Base-by-base conservation (phyloP, 2,113 vertebrate species). In the Struthio camelus region DNA sequence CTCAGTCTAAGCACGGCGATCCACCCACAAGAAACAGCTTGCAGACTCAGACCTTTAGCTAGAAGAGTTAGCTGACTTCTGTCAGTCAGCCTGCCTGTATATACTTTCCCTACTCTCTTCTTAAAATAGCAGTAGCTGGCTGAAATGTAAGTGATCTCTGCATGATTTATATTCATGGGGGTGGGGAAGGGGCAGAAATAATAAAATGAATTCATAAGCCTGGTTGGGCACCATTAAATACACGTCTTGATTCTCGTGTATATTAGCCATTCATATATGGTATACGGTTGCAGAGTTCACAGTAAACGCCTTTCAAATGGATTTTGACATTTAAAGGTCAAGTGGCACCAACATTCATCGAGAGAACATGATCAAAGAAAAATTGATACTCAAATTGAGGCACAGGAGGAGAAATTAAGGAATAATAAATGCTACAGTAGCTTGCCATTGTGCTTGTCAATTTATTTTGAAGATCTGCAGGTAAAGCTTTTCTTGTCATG, bases 21-120 rank as follows among this genome's bases (percentile, higher is more conserved):
- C 96, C 96, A 92, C 95, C 95, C 96, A 96, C 96, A 89, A 91
- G 75, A 80, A 94, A 94, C 95, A 96, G 94, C 95, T 97, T 97
- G 96, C 85, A 96, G 90, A 90, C 87, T 93, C 80, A 96, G 94
- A 96, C 93, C 97, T 95, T 94, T 95, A 78, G 59, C 76, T 88
- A 82, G 67, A 88, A 91, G 87, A 84, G 64, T 71, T 87, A 89
- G 75, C 80, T 91, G 92, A 93, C 93, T 96, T 90, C 15, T 97
- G 92, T 96, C 94, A 96, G 51, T 96, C 89, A 89, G 66, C 78
- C 38, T 79, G 32, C 48, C 28, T 62, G 66, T 70, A 16, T 66
- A 70, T 50, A n/a, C 18, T 83, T 66, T 96, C 96, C 65, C 73
- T 91, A 34, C 67, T 88, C 54, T 81, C 87, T 80, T 81, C 95